Evolutionary conservation across 2,797 vertebrate species (phyloP).

Genomic region (Hydrolagus colliei): DNA sequence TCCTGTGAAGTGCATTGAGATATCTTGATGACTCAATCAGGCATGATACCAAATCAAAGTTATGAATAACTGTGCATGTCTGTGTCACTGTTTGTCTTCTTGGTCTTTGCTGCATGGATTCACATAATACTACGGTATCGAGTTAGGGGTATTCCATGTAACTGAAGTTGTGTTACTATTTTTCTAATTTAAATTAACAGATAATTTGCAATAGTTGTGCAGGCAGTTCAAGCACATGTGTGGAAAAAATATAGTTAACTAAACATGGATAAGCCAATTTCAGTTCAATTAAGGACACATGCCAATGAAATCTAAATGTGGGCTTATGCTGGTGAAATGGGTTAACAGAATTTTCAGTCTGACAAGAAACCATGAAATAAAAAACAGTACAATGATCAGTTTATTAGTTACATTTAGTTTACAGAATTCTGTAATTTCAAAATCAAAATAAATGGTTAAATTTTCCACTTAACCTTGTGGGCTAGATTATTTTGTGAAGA

Average conservation of each 20-base stretch:
- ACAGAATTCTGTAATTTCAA: constrained; percentile 19
- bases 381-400: background rate
- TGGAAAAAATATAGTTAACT: background rate
- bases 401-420: background rate
- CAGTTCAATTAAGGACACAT: background rate
- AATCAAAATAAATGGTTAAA: background rate
- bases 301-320: background rate
- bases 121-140: no score
- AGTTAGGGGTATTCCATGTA: no score
- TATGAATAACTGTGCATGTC: no score
- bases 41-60: no score
- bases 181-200: background rate
- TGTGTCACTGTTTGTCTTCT: no score
- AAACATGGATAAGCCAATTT: background rate
- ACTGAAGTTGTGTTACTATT: no score
- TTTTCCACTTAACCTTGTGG: background rate
- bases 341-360: background rate
- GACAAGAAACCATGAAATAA: background rate
- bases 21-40: no score
- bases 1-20: no score
- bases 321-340: background rate
- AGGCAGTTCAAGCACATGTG: background rate
- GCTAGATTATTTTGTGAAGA: background rate
- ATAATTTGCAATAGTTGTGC: background rate
- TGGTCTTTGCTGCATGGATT: no score